These are phyloP conservation scores for Carcharodon carcharias DNA, from an alignment of 2,797 vertebrate genomes.

Conservation along the genomic window DNA sequence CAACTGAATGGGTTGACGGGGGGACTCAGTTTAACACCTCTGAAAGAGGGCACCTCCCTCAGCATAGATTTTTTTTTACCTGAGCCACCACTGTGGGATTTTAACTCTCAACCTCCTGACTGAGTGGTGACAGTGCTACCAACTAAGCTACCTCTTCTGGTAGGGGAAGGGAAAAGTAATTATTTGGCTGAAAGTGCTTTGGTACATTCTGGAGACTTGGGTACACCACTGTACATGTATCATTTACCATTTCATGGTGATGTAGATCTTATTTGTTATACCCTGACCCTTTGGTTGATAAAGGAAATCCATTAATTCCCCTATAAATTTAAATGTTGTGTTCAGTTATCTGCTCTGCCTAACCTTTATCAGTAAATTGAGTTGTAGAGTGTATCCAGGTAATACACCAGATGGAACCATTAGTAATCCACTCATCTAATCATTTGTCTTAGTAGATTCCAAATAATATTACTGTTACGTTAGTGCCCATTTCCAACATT, in stretches of 20 bases:
- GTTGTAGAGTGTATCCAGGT: background rate
- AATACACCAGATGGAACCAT: background rate
- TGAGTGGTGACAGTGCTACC: no score
- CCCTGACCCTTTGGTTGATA: background rate
- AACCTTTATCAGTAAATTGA: background rate
- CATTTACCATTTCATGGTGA: background rate
- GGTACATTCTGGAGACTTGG: background rate
- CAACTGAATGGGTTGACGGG: no score
- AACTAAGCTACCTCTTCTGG: no score
- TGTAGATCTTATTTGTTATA: background rate
- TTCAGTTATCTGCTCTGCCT: background rate
- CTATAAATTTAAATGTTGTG: background rate
- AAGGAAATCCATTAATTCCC: background rate
- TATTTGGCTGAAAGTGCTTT: no score
- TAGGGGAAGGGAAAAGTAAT: no score
- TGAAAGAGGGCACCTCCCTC: no score
- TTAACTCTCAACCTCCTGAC: no score
- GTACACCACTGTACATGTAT: background rate
- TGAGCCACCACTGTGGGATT: no score
- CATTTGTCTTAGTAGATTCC: background rate
- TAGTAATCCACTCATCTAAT: background rate
- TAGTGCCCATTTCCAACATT: background rate
- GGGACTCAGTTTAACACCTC: no score
- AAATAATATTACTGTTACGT: no score
- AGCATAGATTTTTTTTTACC: no score